Percentiles rank a stretch among this genome's conserved stretches.
phyloP scores from a whole-genome alignment of 2,888 invertebrate genomes.

The Biston stratarius region DNA sequence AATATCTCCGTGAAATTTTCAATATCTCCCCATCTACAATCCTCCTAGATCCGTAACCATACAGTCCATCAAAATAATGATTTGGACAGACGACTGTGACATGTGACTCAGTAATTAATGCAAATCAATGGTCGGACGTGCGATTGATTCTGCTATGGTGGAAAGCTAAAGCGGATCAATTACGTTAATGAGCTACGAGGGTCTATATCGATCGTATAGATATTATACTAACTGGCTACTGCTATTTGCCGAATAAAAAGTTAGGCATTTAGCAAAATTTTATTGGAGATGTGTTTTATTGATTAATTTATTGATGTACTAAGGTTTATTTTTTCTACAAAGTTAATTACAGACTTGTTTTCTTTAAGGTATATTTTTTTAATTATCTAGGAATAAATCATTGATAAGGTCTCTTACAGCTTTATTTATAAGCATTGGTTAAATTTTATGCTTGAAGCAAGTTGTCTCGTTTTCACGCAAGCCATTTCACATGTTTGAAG shows the following conservation, averaged over 20 bases:
- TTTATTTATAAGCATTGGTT: no score
- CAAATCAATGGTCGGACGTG: constrained; percentile 82
- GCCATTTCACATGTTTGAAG: no score
- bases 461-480: no score
- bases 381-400: no score
- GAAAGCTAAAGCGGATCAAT: constrained; percentile 84
- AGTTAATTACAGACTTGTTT: not conserved
- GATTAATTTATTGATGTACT: no score
- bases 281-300: constrained; percentile 7
- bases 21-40: constrained; percentile 18
- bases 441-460: no score
- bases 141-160: constrained; percentile 58
- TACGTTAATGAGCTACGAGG: constrained; percentile 82
- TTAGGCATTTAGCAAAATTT: constrained; percentile 16
- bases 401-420: no score
- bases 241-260: constrained; percentile 21
- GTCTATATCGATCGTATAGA: constrained; percentile 60
- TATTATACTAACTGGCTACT: constrained; percentile 37
- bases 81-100: constrained; percentile 74
- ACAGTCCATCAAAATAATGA: constrained; percentile 77
- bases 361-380: no score
- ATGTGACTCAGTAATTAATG: constrained; percentile 81
- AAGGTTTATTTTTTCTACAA: not conserved
- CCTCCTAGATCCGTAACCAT: constrained; percentile 42
- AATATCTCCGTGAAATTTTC: not conserved